These are phyloP conservation scores for Leptoclinus maculatus DNA, from an alignment of 2,797 vertebrate species.

Conservation along the genomic window DNA sequence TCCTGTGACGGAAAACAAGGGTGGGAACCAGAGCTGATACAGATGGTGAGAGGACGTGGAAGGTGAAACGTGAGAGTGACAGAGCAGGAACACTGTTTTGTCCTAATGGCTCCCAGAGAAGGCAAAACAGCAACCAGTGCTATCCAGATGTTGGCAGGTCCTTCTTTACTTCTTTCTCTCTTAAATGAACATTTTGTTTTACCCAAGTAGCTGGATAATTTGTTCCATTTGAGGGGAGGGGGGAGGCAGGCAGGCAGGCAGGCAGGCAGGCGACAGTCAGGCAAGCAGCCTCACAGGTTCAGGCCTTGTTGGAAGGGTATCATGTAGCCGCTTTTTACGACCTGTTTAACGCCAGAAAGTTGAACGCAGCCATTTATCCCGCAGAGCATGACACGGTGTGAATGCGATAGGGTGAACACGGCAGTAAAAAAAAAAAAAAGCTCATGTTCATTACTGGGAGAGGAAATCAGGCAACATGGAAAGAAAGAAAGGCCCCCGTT, in stretches of 20 bases:
- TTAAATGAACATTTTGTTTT: slow-evolving; percentile 73
- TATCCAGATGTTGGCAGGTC: slow-evolving; percentile 67
- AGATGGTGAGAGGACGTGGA: slow-evolving; percentile 73
- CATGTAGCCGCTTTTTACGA: slow-evolving; percentile 80
- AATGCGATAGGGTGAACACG: slow-evolving; percentile 62
- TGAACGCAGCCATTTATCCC: slow-evolving; percentile 75
- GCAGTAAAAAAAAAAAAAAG: slow-evolving; percentile 53
- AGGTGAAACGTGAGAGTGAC: slow-evolving; percentile 64
- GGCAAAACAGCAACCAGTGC: slow-evolving; percentile 68
- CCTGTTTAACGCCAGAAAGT: slow-evolving; percentile 79
- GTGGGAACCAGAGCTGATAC: slow-evolving; percentile 72
- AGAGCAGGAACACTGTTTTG: slow-evolving; percentile 60
- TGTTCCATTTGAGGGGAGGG: slow-evolving; percentile 70
- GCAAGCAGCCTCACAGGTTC: slow-evolving; percentile 72
- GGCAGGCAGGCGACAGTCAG: slow-evolving; percentile 69
- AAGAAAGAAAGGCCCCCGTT: slow-evolving; percentile 66
- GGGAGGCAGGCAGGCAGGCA: not conserved
- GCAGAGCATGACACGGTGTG: slow-evolving; percentile 60
- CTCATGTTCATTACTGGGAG: slow-evolving; percentile 60
- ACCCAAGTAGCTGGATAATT: slow-evolving; percentile 66
- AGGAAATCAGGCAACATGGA: slow-evolving; percentile 71
- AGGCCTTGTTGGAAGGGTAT: slow-evolving; percentile 74
- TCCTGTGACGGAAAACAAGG: slow-evolving; percentile 51
- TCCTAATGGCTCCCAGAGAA: slow-evolving; percentile 79
- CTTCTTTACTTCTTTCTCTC: slow-evolving; percentile 46